Percentiles rank a stretch among this genome's conserved stretches.
phyloP scores from a whole-genome alignment of 2,113 vertebrate species.

The Rhea pennata region DNA sequence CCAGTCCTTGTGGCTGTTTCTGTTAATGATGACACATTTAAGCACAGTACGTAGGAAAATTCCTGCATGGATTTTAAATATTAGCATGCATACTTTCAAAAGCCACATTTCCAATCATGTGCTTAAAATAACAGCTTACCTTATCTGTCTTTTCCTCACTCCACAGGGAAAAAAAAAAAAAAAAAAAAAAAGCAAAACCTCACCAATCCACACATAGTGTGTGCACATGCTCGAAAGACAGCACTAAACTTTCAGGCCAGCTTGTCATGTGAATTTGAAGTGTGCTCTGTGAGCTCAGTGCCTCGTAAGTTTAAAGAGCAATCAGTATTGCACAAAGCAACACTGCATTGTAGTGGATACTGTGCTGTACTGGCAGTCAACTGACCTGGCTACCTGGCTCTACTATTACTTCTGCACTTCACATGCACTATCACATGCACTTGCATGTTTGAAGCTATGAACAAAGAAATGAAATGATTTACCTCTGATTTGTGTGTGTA shows the following conservation, averaged over 20 bases:
- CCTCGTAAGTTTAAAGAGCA: constrained; percentile 26
- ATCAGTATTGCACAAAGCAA: neutral
- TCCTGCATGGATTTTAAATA: constrained; percentile 16
- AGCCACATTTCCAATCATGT: neutral
- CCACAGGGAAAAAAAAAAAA: neutral
- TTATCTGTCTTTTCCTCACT: neutral
- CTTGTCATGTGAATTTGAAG: neutral
- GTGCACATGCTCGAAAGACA: neutral
- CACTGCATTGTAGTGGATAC: neutral
- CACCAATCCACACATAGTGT: neutral
- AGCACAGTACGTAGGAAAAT: constrained; percentile 32
- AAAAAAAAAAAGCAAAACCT: neutral
- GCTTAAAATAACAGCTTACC: constrained; percentile 22
- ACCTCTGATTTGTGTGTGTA: neutral
- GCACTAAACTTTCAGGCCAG: neutral
- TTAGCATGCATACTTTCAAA: neutral
- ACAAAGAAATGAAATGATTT: neutral
- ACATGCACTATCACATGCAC: neutral
- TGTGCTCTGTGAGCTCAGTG: neutral
- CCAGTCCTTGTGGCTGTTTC: neutral
- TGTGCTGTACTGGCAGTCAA: neutral
- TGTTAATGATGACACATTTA: neutral
- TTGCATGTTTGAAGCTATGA: neutral
- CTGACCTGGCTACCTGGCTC: neutral
- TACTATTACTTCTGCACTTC: neutral